A percentile compares a stretch with the other conserved stretches of the same genome.
Evolutionary conservation across 2,797 vertebrate species (phyloP).

Genomic region (Morus bassanus): DNA sequence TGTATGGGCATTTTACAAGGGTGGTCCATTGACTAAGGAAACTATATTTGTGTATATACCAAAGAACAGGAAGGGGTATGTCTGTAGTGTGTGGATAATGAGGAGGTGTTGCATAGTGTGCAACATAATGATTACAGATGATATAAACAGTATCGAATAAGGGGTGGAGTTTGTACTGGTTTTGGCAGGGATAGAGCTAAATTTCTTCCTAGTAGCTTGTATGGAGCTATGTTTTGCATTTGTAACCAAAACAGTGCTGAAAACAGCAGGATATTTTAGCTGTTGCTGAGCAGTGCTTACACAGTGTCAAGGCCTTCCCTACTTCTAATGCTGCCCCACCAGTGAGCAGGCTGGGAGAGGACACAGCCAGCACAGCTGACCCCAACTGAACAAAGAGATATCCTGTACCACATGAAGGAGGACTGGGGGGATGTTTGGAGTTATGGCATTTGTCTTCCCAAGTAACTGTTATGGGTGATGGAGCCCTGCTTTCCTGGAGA

Average conservation of each 20-base stretch:
- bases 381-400: not conserved
- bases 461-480: not conserved
- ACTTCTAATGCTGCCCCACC: rapidly evolving
- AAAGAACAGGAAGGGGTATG: not conserved
- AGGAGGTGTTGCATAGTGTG: not conserved
- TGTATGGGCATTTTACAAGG: not conserved
- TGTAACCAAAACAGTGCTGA: not conserved
- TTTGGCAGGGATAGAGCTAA: not conserved
- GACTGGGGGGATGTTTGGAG: not conserved
- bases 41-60: not conserved
- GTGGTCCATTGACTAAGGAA: not conserved
- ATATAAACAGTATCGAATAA: not conserved
- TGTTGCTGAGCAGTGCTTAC: not conserved
- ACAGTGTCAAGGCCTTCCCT: not conserved
- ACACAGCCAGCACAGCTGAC: not conserved
- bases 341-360: not conserved
- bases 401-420: not conserved
- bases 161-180: no score
- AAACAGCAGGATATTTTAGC: not conserved
- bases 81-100: not conserved
- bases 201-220: not conserved
- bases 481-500: not conserved
- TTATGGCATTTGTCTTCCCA: not conserved
- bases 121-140: no score
- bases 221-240: not conserved